Base-by-base conservation (phyloP, 92 coral and sea anemone genomes). In the Epizoanthus rinbou region DNA sequence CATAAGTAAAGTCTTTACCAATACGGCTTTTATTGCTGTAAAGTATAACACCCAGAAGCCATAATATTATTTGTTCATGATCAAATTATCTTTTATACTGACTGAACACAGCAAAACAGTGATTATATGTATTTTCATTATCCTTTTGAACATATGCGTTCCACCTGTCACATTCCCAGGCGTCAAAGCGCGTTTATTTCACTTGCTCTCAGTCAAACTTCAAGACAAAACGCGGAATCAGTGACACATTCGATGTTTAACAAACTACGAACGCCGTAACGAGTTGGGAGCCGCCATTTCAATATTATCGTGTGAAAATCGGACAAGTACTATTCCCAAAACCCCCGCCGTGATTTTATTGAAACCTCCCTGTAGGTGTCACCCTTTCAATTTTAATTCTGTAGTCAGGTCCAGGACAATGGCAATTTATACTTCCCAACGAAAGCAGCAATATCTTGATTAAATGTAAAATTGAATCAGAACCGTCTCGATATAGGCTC, bases 111-210 rank as follows among this genome's bases (percentile, higher is more conserved):
- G 92, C 86, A 93, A 93, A 93, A 93, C 88, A 93, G 91, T 84
- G 85, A 88, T 84, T 67, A 85, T 84, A 69, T 76, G 84, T 76
- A 80, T 81, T 83, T 91, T 91, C 84, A 86, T 83, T 91, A 87
- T 82, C 79, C 82, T 86, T 86, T 76, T 59, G 64, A 79, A 83
- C 98, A 91, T 91, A 93, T 93, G 98, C 53, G 63, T 8, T 57
- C 69, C 98, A 93, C 89, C 93, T 93, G 98, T 89, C 81, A 33
- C 18, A 81, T 93, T 93, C 98, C 93, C 98, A 93, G 89, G 89
- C 84, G 17, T 57, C 54, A 57, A n/a, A 60, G 68, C 25, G 64
- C 74, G 64, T 64, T 69, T 75, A 89, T 69, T 76, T 54, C 64
- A 75, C 60, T 87, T 88, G 76, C 59, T 60, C 70, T 60, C 86